These are phyloP conservation scores for Perizoma affinitatum DNA, from an alignment of 2,888 invertebrate genomes.

Conservation along the genomic window DNA sequence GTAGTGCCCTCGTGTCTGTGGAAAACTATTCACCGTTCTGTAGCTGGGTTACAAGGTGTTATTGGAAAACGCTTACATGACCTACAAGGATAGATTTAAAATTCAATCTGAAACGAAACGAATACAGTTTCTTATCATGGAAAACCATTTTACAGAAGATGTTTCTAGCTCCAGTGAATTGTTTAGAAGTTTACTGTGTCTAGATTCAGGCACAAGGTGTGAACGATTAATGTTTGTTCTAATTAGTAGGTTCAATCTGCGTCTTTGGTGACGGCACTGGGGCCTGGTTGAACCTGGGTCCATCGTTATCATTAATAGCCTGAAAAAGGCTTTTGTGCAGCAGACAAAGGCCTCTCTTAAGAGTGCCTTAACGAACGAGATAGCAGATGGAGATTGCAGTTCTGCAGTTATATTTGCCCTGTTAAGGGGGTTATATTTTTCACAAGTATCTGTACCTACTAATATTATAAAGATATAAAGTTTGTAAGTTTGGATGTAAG, in stretches of 20 bases:
- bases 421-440: too few relatives aligned
- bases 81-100: conserved; percentile 29
- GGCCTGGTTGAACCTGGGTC: too few relatives aligned
- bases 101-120: conserved; percentile 25
- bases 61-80: conserved; percentile 30
- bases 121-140: conserved; percentile 23
- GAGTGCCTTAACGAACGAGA: not conserved
- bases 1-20: too few relatives aligned
- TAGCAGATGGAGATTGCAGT: not conserved
- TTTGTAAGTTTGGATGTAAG: too few relatives aligned
- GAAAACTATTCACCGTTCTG: not conserved
- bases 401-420: not conserved
- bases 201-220: not conserved
- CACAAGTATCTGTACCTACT: too few relatives aligned
- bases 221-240: not conserved
- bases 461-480: too few relatives aligned
- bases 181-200: too few relatives aligned
- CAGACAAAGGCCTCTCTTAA: too few relatives aligned
- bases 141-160: conserved; percentile 1
- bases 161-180: not conserved
- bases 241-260: too few relatives aligned
- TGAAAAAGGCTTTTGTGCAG: too few relatives aligned
- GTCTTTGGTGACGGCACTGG: too few relatives aligned
- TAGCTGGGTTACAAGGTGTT: conserved; percentile 23
- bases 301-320: too few relatives aligned